These are phyloP conservation scores for Sebastes nivosus DNA, from an alignment of 2,797 vertebrate species.

Conservation along the genomic window DNA sequence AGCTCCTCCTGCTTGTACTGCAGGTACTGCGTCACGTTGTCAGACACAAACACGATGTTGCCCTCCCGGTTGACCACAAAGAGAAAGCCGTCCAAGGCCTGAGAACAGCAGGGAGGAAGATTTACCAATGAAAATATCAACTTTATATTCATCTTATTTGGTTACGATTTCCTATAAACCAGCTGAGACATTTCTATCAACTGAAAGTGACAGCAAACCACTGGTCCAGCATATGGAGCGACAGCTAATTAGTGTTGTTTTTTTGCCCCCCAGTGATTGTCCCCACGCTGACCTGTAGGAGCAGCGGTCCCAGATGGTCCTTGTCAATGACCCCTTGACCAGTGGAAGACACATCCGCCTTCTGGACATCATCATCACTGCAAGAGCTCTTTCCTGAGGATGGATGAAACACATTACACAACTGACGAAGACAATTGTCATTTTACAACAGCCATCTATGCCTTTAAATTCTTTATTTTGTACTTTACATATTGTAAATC, in stretches of 20 bases:
- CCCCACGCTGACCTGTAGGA: constrained; percentile 89
- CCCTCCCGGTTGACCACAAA: constrained; percentile 98
- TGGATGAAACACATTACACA: constrained; percentile 17
- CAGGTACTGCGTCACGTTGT: constrained; percentile 97
- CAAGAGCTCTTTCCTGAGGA: constrained; percentile 90
- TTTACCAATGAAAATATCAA: not conserved
- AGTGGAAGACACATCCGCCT: constrained; percentile 98
- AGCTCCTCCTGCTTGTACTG: constrained; percentile 98
- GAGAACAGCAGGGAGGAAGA: not conserved
- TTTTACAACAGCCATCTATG: not conserved
- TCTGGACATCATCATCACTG: constrained; percentile 96
- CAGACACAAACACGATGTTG: constrained; percentile 97
- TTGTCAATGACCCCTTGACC: constrained; percentile 99
- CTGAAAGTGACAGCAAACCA: not conserved
- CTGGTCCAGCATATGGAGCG: constrained; percentile 25
- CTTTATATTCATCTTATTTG: not conserved
- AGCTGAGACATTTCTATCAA: constrained; percentile 18
- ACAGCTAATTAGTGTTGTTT: constrained; percentile 26
- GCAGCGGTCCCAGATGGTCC: constrained; percentile 95
- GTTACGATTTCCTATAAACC: not conserved
- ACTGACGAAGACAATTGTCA: not conserved
- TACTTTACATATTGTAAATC: not conserved
- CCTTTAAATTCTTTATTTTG: not conserved
- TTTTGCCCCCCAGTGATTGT: constrained; percentile 24
- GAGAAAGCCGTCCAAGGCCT: constrained; percentile 97